These are phyloP conservation scores for Astyanax mexicanus DNA, from an alignment of 2,797 vertebrate species.

Conservation along the genomic window DNA sequence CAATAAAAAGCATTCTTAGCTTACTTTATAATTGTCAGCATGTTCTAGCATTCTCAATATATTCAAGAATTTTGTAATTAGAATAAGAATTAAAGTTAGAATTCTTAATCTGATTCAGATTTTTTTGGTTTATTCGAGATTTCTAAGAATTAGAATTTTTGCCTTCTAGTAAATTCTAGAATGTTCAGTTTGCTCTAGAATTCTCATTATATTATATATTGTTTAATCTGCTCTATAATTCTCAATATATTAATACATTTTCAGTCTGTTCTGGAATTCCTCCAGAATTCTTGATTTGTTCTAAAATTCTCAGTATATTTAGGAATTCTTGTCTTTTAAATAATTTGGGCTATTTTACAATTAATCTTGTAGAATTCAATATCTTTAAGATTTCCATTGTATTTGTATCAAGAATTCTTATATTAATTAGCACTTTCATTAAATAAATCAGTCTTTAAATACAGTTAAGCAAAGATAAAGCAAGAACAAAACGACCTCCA, in stretches of 20 bases:
- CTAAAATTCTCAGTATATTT: neutral
- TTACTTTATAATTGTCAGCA: neutral
- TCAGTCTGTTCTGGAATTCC: neutral
- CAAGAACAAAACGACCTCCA: too few relatives aligned
- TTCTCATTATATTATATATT: neutral
- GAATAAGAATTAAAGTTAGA: too few relatives aligned
- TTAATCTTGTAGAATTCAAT: too few relatives aligned
- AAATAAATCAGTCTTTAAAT: neutral
- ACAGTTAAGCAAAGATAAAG: too few relatives aligned
- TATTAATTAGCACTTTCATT: neutral
- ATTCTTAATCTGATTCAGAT: neutral
- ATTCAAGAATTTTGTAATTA: neutral
- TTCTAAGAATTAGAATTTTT: neutral
- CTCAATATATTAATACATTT: neutral
- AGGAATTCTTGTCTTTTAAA: neutral
- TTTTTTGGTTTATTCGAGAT: neutral
- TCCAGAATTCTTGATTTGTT: neutral
- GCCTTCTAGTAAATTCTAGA: neutral
- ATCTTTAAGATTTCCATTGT: too few relatives aligned
- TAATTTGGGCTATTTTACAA: too few relatives aligned
- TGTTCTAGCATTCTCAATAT: neutral
- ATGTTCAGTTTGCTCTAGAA: neutral
- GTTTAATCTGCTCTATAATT: too few relatives aligned
- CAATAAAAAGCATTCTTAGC: too few relatives aligned
- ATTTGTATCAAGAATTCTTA: too few relatives aligned